These are phyloP conservation scores for Aspidiotus rigidus DNA, from an alignment of 2,888 invertebrate genomes.

Conservation along the genomic window DNA sequence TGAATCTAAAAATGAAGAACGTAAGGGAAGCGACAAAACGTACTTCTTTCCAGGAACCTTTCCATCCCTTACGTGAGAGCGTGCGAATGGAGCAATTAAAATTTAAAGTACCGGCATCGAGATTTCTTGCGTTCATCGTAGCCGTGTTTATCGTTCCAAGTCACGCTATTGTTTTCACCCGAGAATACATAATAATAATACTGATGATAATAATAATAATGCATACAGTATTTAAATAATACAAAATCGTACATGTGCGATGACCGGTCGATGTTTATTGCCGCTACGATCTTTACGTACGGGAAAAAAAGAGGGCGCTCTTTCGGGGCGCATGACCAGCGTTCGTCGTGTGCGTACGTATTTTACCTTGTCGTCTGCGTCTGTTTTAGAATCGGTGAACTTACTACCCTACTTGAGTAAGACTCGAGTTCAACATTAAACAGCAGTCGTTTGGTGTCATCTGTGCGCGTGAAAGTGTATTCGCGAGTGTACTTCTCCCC, in stretches of 20 bases:
- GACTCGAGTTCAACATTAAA: constrained; percentile 22
- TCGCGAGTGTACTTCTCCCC: constrained; percentile 7
- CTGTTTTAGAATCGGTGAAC: constrained; percentile 27
- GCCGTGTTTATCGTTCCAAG: too few species aligned
- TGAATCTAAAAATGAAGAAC: too few species aligned
- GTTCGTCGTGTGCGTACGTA: constrained; percentile 23
- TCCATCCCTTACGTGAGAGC: too few species aligned
- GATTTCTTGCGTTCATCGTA: too few species aligned
- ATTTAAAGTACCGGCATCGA: too few species aligned
- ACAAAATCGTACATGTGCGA: constrained; percentile 20
- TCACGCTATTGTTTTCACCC: too few species aligned
- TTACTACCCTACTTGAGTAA: constrained; percentile 30
- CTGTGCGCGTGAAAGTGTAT: constrained; percentile 14
- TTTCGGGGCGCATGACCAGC: constrained; percentile 28
- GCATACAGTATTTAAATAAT: constrained; percentile 23
- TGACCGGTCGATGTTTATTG: constrained; percentile 33
- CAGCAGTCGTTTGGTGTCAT: constrained; percentile 25
- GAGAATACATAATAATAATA: too few species aligned
- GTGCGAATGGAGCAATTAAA: too few species aligned
- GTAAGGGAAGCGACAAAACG: too few species aligned
- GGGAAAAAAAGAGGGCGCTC: constrained; percentile 21
- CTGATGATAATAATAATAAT: too few species aligned
- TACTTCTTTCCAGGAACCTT: too few species aligned
- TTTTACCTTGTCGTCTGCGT: background rate
- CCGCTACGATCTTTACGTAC: constrained; percentile 14